Conservation (phyloP, 1,140 invertebrate species). For the Macrostomum lignano region DNA sequence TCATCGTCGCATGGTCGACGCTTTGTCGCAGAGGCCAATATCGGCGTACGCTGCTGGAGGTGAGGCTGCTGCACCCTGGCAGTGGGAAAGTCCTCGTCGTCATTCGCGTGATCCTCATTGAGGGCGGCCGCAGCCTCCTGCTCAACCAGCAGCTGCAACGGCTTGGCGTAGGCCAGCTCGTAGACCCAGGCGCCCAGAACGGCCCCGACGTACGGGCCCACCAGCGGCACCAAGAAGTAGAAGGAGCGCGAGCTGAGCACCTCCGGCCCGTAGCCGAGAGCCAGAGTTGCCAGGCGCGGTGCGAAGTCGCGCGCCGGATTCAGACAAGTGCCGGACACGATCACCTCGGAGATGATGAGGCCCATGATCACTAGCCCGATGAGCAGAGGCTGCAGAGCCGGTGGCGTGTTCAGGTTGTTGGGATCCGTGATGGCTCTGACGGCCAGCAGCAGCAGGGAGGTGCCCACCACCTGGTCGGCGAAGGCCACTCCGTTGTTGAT, state of each 20-base stretch:
- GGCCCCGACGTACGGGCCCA: slow-evolving; percentile 6
- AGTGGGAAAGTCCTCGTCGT: too few species aligned
- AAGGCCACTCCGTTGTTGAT: slow-evolving; percentile 1
- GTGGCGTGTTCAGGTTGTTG: background rate
- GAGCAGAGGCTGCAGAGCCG: background rate
- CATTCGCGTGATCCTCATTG: too few species aligned
- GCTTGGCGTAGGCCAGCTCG: too few species aligned
- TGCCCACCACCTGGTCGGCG: slow-evolving; percentile 6
- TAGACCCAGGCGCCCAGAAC: slow-evolving; percentile 5
- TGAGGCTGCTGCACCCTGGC: too few species aligned
- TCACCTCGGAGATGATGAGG: background rate
- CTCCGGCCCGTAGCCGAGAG: slow-evolving; percentile 4
- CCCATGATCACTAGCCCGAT: slow-evolving; percentile 5
- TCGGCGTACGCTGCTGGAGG: too few species aligned
- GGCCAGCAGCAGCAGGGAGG: slow-evolving; percentile 5
- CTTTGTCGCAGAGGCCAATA: too few species aligned
- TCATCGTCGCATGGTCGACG: too few species aligned
- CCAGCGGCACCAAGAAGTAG: slow-evolving; percentile 5
- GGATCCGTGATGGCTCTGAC: slow-evolving; percentile 5
- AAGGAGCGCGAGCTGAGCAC: background rate
- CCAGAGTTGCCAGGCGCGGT: slow-evolving; percentile 3
- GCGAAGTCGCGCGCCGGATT: slow-evolving; percentile 7
- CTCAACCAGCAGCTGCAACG: too few species aligned
- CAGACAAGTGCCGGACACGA: too few species aligned
- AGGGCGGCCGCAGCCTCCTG: too few species aligned